Evolutionary conservation across 1,140 invertebrate species (phyloP).

Genomic region (Drosophila oshimai): DNA sequence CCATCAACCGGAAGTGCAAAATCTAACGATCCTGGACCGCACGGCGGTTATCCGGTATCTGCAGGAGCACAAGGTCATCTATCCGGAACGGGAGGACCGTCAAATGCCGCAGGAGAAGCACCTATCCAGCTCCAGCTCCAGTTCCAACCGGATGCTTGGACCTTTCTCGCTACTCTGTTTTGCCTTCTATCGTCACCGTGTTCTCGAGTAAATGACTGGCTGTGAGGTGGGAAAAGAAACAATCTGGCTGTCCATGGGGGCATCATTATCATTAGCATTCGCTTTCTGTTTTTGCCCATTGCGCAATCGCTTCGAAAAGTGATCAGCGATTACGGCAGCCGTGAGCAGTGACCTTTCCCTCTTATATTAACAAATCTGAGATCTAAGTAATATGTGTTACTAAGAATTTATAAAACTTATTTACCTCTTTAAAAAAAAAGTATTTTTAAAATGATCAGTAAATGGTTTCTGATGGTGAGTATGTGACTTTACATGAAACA

Average conservation of each 20-base stretch:
- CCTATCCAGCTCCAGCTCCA: neutral
- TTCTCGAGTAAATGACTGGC: neutral
- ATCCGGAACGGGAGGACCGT: slow-evolving; percentile 84
- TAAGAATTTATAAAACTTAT: too few species aligned
- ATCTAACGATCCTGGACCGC: slow-evolving; percentile 26
- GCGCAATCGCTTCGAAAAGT: slow-evolving; percentile 7
- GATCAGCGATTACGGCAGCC: slow-evolving; percentile 1
- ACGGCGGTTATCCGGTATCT: slow-evolving; percentile 48
- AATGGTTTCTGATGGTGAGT: too few species aligned
- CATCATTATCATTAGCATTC: slow-evolving; percentile 38
- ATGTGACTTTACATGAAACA: too few species aligned
- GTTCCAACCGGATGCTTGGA: neutral
- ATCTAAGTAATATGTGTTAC: neutral
- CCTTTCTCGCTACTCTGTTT: neutral
- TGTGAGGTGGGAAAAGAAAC: neutral
- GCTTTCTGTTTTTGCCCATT: slow-evolving; percentile 27
- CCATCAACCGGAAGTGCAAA: neutral
- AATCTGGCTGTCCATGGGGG: slow-evolving; percentile 1
- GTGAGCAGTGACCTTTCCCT: slow-evolving; percentile 20
- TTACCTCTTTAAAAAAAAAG: neutral
- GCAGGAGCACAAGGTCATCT: slow-evolving; percentile 76
- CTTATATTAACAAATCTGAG: neutral
- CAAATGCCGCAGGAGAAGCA: slow-evolving; percentile 56
- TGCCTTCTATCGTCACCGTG: neutral
- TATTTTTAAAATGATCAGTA: too few species aligned